Evolutionary conservation across 2,888 invertebrate species (phyloP).

Genomic region (Stenichneumon culpator): DNA sequence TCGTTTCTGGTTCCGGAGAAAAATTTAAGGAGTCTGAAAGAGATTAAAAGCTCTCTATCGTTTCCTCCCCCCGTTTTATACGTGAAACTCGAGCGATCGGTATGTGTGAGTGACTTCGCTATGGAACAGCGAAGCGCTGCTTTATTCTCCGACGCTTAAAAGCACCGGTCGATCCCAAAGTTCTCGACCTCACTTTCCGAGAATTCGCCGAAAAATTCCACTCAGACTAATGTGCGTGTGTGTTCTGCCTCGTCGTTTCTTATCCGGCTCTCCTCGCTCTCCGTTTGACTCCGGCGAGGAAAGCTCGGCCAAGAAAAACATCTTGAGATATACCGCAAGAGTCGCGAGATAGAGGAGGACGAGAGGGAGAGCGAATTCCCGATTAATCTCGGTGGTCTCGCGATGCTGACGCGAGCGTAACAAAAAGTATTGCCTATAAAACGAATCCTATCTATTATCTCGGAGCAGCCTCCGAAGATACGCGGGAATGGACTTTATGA

Average conservation of each 20-base stretch:
- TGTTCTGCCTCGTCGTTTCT: slow-evolving; percentile 14
- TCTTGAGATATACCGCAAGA: not conserved
- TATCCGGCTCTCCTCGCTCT: not conserved
- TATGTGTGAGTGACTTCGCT: slow-evolving; percentile 1
- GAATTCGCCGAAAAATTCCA: slow-evolving; percentile 40
- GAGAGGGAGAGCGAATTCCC: slow-evolving; percentile 1
- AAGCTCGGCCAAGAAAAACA: slow-evolving; percentile 45
- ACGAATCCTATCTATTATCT: slow-evolving; percentile 50
- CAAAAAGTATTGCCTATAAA: slow-evolving; percentile 47
- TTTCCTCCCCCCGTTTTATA: not conserved
- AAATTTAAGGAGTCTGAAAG: slow-evolving; percentile 30
- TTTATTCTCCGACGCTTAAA: slow-evolving; percentile 26
- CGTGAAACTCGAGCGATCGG: slow-evolving; percentile 33
- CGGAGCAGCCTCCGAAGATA: slow-evolving; percentile 10
- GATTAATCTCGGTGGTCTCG: slow-evolving; percentile 32
- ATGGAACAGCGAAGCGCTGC: slow-evolving; percentile 13
- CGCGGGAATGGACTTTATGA: slow-evolving; percentile 31
- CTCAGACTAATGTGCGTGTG: slow-evolving; percentile 1
- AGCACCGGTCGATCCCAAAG: slow-evolving; percentile 48
- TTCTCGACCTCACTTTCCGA: slow-evolving; percentile 36
- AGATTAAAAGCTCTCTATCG: slow-evolving; percentile 50
- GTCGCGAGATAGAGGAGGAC: not conserved
- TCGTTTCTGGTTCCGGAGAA: slow-evolving; percentile 35
- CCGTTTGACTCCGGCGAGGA: not conserved
- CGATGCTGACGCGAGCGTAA: slow-evolving; percentile 9